Conservation (phyloP, 2,113 vertebrate genomes). For the Megaceryle torquata region DNA sequence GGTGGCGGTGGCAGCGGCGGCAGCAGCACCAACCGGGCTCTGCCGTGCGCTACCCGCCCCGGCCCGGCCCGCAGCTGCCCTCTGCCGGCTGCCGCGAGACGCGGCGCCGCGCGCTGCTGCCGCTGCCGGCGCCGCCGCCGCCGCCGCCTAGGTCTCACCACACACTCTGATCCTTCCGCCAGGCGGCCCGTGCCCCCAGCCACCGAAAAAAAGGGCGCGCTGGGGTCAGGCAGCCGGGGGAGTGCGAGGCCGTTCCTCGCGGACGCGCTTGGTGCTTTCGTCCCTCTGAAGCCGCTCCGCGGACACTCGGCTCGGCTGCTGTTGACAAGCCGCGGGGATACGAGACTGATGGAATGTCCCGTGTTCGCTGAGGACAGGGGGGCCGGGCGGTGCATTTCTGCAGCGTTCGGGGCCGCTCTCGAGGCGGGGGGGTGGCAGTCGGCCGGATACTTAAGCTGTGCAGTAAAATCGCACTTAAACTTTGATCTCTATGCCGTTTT, state of each 20-base stretch:
- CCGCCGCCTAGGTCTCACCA: too few relatives aligned
- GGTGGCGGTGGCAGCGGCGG: neutral
- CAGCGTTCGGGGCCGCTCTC: neutral
- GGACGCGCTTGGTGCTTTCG: too few relatives aligned
- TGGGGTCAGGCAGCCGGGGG: too few relatives aligned
- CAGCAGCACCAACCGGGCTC: neutral
- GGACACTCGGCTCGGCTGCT: too few relatives aligned
- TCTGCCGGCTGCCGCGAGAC: slow-evolving; percentile 35
- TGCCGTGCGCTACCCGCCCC: neutral
- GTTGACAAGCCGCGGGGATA: neutral
- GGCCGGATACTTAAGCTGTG: neutral
- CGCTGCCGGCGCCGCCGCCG: neutral
- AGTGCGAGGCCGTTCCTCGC: too few relatives aligned
- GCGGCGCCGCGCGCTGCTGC: neutral
- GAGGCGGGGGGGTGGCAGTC: neutral
- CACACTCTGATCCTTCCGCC: too few relatives aligned
- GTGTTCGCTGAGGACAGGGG: neutral
- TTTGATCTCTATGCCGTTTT: slow-evolving; percentile 9
- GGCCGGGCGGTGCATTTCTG: neutral
- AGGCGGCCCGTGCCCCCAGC: too few relatives aligned
- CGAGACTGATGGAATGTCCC: neutral
- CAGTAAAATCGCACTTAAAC: slow-evolving; percentile 55
- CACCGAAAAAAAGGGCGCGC: too few relatives aligned
- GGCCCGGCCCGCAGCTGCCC: slow-evolving; percentile 17
- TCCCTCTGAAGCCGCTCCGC: too few relatives aligned